Evolutionary conservation across 1,140 invertebrate genomes (phyloP), one percentile per base, ranked within the genome.

Genomic region (Drosophila ambigua): DNA sequence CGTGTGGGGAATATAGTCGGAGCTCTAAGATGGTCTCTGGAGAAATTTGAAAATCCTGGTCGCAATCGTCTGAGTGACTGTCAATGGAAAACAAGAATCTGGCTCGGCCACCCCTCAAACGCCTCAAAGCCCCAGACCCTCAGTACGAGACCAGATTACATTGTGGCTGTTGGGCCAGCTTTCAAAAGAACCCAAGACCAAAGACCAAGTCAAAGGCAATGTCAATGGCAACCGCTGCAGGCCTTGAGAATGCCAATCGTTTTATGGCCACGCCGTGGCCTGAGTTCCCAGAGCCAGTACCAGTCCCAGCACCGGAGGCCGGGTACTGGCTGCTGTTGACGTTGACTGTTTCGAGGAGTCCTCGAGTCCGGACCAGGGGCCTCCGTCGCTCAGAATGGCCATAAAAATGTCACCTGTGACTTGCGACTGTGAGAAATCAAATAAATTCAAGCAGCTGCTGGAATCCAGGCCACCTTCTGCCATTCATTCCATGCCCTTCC

Each of bases 371-470:
- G 35, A 13, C 41, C 43, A 61, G 41, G 43, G 72, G 54, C 41
- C 63, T 44, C 50, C 55, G 55, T 68, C 51, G 57, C 78, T 66
- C 82, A 79, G 82, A 87, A 88, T 88, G 83, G 78, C 82, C 66
- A 81, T 87, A 87, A 87, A 87, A 82, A 79, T 88, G 82, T 87
- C 82, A 88, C 82, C 82, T 82, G 82, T 82, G 82, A 88, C 83
- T 82, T 76, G 78, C 59, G 62, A 67, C 83, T 75, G 79, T 62
- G 67, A 82, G 79, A 88, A 87, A 88, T 88, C 83, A 82, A 87
- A 87, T 87, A 77, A 82, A 87, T 87, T 88, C 57, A 75, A 82
- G 66, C 75, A 78, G 79, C 71, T 66, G 51, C 52, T 43, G 39
- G 44, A 53, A 31, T 53, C 24, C 39, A 24, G 16, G 7, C 63